Evolutionary conservation across 2,888 invertebrate species (phyloP).

Genomic region (Chirona hameri): DNA sequence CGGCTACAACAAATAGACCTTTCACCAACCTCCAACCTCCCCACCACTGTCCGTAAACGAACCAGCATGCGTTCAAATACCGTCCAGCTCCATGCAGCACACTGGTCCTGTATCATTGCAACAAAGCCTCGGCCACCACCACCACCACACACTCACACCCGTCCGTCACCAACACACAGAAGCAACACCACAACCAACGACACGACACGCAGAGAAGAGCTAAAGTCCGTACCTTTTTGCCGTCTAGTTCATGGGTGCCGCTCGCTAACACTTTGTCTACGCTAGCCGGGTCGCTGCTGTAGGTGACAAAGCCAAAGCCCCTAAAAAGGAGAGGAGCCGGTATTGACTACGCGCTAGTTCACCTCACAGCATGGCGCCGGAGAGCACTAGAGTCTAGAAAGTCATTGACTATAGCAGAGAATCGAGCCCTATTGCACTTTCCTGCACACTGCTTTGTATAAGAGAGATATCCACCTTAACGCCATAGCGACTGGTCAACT

Average conservation of each 20-base stretch:
- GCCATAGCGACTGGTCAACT: neutral
- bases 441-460: neutral
- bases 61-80: too few relatives aligned
- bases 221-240: conserved; percentile 80
- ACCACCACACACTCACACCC: neutral
- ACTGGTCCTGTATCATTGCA: neutral
- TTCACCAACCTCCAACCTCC: too few relatives aligned
- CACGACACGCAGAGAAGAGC: neutral
- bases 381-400: conserved; percentile 2
- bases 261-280: conserved; percentile 99
- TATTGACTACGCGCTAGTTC: conserved; percentile 8
- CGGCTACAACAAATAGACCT: too few relatives aligned
- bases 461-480: neutral
- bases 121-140: neutral
- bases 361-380: neutral
- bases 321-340: conserved; percentile 51
- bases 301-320: conserved; percentile 99
- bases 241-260: conserved; percentile 98
- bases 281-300: conserved; percentile 93
- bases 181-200: neutral
- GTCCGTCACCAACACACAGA: neutral
- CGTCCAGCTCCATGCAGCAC: too few relatives aligned
- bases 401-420: neutral
- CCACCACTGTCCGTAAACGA: too few relatives aligned
- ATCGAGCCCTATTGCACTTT: neutral